Evolutionary conservation across 2,888 invertebrate genomes (phyloP), one percentile per base, ranked within the genome.

Genomic region (Nasonia oneida): DNA sequence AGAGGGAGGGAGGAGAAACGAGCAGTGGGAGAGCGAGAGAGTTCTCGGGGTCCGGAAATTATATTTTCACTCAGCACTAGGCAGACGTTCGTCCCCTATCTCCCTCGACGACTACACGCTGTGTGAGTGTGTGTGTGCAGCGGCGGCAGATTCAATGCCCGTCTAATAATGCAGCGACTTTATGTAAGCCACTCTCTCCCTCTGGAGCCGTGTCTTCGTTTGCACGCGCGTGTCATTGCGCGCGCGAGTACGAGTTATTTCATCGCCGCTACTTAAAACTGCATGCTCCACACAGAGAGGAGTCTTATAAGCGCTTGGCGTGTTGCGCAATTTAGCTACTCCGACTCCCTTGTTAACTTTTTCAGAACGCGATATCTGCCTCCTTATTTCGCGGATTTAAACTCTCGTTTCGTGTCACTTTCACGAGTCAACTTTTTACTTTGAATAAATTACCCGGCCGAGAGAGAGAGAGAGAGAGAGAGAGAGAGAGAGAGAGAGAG

Each of bases 21-120:
- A n/a, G 37, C 53, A 53, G 57, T 37, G 73, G 73, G 73, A 39
- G 47, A 67, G 61, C 39, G 71, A 73, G 71, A 73, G 71, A 74
- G 81, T 87, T 86, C 86, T 76, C 67, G 14, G 37, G 50, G 71
- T 81, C 89, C 90, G 89, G 90, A 90, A 90, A 90, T 90, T 89
- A 89, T 90, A 89, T 90, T 90, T 90, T 88, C 89, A 86, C 83
- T 86, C 87, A 80, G 82, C 81, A 77, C 84, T 77, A 64, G 73
- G 73, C 61, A 83, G 73, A 74, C 64, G 61, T 37, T 73, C 42
- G 47, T 39, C 78, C 76, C 57, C n/a, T n/a, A n/a, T n/a, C 57
- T 57, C 15, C 23, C 57, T 61, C 10, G 83, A 75, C 87, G 57
- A 73, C 57, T 39, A 79, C 29, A 76, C 42, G 15, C 33, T 57